Evolutionary conservation across 2,113 vertebrate genomes (phyloP), one percentile per base, ranked within the genome.

Genomic region (Lates calcarifer): DNA sequence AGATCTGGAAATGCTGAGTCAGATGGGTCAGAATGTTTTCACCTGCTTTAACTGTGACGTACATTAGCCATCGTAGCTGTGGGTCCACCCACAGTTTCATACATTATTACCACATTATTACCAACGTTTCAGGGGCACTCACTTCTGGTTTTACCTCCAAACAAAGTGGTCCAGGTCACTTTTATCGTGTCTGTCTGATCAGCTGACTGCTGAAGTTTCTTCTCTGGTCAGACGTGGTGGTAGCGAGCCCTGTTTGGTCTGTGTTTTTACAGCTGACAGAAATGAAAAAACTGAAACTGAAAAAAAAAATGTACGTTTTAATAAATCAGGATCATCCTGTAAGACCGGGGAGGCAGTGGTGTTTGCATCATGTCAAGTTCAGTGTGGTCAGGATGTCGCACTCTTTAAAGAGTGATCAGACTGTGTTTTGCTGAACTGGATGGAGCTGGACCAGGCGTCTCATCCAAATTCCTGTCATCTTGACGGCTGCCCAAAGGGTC

Each of bases 401-500:
- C 37, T 29, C 45, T 68, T 81, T 17, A 74, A 33, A 45, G 20
- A 80, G 63, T 55, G 58, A 74, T 77, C 66, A 73, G 55, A 74
- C 1, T 22, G 18, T 14, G 33, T 76, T 77, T 77, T 64, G 62
- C 37, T 57, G 31, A 69, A 62, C 0, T 1, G 41, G 73, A 71
- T 53, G 47, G 43, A 69, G 14, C 77, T 3, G 76, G 74, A 79
- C 35, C 60, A 24, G 49, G 17, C 31, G 2, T 35, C 80, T 56
- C 33, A n/a, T 77, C 79, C 79, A 81, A 29, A 72, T 17, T 88
- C 79, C 70, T 13, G 84, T 39, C 82, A 51, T 66, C 53, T 58
- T 60, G n/a, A 26, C 17, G 49, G 26, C 28, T 3, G 60, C 78
- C 83, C 74, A 33, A 6, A 73, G 84, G 51, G 77, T 43, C 65